Evolutionary conservation across 1,140 invertebrate species (phyloP).

Genomic region (Psix sp.): DNA sequence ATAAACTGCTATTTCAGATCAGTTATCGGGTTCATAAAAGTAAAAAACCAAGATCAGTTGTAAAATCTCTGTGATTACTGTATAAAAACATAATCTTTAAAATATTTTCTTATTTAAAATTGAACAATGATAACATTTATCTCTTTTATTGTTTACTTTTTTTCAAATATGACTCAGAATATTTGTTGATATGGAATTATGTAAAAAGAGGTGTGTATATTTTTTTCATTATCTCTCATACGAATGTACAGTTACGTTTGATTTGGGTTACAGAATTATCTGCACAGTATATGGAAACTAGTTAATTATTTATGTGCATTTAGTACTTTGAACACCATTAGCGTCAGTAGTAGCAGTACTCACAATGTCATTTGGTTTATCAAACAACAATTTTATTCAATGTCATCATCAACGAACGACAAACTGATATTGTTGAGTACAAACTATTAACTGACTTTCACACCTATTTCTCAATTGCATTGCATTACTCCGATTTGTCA

Average conservation of each 20-base stretch:
- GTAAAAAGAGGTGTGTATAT: too few relatives aligned
- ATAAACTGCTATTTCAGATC: too few relatives aligned
- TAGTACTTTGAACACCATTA: constrained; percentile 28
- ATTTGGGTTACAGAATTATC: constrained; percentile 1
- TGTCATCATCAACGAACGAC: constrained; percentile 18
- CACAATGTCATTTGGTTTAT: constrained; percentile 16
- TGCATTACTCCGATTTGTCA: constrained; percentile 18
- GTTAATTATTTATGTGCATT: constrained; percentile 17
- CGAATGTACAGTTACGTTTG: constrained; percentile 2
- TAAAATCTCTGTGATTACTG: too few relatives aligned
- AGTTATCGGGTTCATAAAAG: too few relatives aligned
- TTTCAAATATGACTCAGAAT: too few relatives aligned
- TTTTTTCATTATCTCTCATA: background rate
- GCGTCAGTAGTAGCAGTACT: constrained; percentile 6
- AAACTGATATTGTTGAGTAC: constrained; percentile 11
- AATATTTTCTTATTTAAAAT: too few relatives aligned
- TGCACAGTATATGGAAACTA: background rate
- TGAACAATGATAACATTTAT: too few relatives aligned
- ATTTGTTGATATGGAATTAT: too few relatives aligned
- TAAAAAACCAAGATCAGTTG: too few relatives aligned
- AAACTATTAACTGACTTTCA: constrained; percentile 6
- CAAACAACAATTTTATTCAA: constrained; percentile 28
- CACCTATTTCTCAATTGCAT: constrained; percentile 20
- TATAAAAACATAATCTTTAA: too few relatives aligned
- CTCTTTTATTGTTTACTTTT: too few relatives aligned